These are phyloP conservation scores for Ctena decussata DNA, from an alignment of 2,888 invertebrate species.

Conservation along the genomic window DNA sequence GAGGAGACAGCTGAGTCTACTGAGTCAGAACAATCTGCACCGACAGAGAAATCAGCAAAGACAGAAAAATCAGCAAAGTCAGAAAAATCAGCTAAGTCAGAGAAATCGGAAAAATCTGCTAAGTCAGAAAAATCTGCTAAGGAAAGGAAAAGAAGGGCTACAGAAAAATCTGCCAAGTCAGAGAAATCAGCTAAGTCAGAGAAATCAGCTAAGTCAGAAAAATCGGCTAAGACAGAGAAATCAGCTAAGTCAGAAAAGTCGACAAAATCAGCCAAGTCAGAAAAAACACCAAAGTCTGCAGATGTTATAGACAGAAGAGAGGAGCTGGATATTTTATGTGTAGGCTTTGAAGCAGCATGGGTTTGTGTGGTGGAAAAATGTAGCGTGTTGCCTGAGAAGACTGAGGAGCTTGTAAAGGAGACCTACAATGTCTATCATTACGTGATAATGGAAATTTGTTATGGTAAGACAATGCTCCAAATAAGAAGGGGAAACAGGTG, in stretches of 20 bases:
- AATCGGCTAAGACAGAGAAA: not conserved
- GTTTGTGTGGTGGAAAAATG: slow-evolving; percentile 21
- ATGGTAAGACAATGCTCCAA: slow-evolving; percentile 15
- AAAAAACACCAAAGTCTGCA: slow-evolving; percentile 6
- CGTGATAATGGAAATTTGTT: slow-evolving; percentile 32
- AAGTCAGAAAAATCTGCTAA: not conserved
- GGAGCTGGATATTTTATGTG: slow-evolving; percentile 30
- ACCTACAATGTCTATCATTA: slow-evolving; percentile 32
- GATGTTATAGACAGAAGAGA: not conserved
- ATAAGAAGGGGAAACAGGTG: too few species aligned
- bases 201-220: not conserved
- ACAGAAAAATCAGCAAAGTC: not conserved
- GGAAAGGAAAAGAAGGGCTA: not conserved
- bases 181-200: not conserved
- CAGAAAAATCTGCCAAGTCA: not conserved
- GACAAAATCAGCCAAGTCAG: not conserved
- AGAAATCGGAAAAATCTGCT: not conserved
- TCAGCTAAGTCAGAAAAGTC: slow-evolving; percentile 8
- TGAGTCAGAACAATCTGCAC: not conserved
- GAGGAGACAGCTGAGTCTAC: not conserved
- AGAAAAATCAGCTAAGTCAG: not conserved
- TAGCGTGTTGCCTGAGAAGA: not conserved
- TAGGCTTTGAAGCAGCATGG: slow-evolving; percentile 29
- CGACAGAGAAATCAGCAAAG: not conserved
- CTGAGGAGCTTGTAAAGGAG: not conserved